Base-by-base conservation (phyloP, 1,140 invertebrate genomes). In the Brachionus angularis region DNA sequence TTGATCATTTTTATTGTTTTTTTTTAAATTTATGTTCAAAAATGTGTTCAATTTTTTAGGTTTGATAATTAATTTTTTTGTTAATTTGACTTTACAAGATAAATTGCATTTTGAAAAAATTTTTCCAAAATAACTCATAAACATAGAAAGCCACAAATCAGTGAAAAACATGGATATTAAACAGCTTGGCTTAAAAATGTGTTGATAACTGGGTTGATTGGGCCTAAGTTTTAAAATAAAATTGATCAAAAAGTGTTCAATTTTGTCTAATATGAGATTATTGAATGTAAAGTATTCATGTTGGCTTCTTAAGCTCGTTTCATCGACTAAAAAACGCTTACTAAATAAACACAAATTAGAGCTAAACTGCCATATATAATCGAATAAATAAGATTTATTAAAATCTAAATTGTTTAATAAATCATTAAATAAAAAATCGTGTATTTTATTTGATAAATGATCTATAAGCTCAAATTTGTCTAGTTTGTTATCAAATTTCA, bases 241-340 rank as follows among this genome's bases (percentile, higher is more conserved):
- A 21, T 34, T 58, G 18, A n/a, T 29, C 8, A 58, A 34, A 18
- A 67, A 46, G 18, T 67, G 39, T 27, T 67, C 62, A 3, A 67
- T 10, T 12, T 67, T 67, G 42, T 67, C 62, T 18, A 67, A 21
- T 5, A 67, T 23, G 0, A 67, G 21, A 47, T 47, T 34, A 47
- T 33, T 50, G 42, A 67, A 67, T 18, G 62, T 47, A 50, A 67
- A 67, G 27, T 50, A 50, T 31, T 67, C 62, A n/a, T 34, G 10
- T 29, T 50, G 42, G 34, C n/a, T 25, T 29, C 42, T 29, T n/a
- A 50, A 27, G 0, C 16, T 67, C 8, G 47, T 18, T 14, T 67
- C 62, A 3, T 47, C 42, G 8, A 31, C 16, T 33, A 67, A 67
- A 47, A 47, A 50, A 34, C 62, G 42, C 42, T 46, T 47, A 27